These are phyloP conservation scores for Stigmatopora nigra DNA, from an alignment of 2,113 vertebrate genomes.

Conservation along the genomic window DNA sequence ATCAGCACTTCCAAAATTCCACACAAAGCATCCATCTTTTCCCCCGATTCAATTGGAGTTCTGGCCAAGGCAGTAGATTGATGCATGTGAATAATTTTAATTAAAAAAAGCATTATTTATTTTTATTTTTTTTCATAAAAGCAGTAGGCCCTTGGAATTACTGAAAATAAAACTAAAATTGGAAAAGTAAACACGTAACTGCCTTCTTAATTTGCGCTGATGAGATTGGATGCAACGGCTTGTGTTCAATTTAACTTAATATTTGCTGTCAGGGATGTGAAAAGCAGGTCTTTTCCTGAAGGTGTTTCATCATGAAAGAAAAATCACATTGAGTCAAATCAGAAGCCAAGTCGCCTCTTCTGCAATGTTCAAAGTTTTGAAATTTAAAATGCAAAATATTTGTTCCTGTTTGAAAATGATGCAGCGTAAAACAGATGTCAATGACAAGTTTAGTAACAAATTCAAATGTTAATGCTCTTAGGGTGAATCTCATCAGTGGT, in stretches of 20 bases:
- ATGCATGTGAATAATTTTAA: too few relatives aligned
- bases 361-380: neutral
- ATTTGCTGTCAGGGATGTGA: constrained; percentile 16
- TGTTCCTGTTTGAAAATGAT: constrained; percentile 20
- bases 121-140: neutral
- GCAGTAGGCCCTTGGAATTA: neutral
- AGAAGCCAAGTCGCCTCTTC: constrained; percentile 7
- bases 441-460: neutral
- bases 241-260: constrained; percentile 10
- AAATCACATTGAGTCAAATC: constrained; percentile 13
- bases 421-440: neutral
- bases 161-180: neutral
- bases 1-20: too few relatives aligned
- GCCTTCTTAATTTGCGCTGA: neutral
- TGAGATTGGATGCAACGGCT: constrained; percentile 6
- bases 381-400: neutral
- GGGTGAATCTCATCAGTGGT: neutral
- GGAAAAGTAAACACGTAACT: neutral
- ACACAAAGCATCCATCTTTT: too few relatives aligned
- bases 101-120: too few relatives aligned
- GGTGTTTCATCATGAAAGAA: constrained; percentile 16
- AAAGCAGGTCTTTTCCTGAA: constrained; percentile 5
- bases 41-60: too few relatives aligned
- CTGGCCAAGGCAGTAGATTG: too few relatives aligned
- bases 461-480: neutral